Conservation (phyloP, 2,888 invertebrate genomes). For the Laothoe populi region DNA sequence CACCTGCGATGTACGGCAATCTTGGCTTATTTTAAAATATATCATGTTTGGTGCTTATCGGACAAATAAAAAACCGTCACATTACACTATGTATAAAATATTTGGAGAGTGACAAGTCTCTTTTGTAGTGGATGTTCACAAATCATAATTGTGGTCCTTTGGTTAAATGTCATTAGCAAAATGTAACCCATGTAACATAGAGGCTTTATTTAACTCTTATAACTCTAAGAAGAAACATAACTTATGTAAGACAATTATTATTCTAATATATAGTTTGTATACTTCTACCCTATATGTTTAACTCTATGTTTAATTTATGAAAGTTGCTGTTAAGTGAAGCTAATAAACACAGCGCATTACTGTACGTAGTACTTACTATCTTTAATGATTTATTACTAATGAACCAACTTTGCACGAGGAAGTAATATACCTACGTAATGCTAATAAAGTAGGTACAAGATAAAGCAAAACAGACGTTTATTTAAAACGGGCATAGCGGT, state of each 20-base stretch:
- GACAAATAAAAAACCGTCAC: slow-evolving; percentile 54
- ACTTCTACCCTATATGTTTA: background rate
- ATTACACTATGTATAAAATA: slow-evolving; percentile 32
- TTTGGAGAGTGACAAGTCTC: background rate
- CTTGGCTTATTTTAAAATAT: slow-evolving; percentile 71
- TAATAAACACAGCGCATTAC: slow-evolving; percentile 18
- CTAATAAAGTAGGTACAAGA: slow-evolving; percentile 18
- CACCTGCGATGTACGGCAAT: slow-evolving; percentile 78
- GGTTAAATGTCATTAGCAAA: background rate
- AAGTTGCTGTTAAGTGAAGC: slow-evolving; percentile 16
- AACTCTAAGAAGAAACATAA: no score
- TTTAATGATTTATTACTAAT: slow-evolving; percentile 19
- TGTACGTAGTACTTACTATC: slow-evolving; percentile 10
- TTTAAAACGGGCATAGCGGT: slow-evolving; percentile 48
- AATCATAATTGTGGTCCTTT: background rate
- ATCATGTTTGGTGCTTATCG: slow-evolving; percentile 69
- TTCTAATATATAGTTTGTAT: background rate
- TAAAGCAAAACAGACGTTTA: slow-evolving; percentile 15
- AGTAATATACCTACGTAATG: slow-evolving; percentile 7
- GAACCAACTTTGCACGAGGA: slow-evolving; percentile 15
- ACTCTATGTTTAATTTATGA: background rate
- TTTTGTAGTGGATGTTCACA: background rate
- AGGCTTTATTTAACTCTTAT: no score
- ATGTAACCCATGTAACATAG: background rate
- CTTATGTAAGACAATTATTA: background rate